Percentiles rank a stretch among this genome's conserved stretches.
Conservation (phyloP, 2,888 invertebrate species). For the Chrysodeixis includens region DNA sequence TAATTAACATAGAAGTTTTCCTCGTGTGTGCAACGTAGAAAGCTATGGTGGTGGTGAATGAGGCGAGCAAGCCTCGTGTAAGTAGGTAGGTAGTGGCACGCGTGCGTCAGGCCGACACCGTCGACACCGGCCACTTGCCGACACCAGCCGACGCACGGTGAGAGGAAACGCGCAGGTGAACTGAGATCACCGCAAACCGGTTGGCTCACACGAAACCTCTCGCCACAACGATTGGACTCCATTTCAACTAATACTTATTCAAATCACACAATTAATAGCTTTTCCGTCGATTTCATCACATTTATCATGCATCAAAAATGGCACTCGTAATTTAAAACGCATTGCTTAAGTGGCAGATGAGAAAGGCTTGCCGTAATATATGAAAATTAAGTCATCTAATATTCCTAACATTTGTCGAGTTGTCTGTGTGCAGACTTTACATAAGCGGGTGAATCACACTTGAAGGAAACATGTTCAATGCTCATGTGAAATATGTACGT, state of each 20-base stretch:
- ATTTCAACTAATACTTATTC: conserved; percentile 57
- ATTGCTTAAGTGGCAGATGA: conserved; percentile 14
- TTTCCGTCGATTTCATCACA: conserved; percentile 51
- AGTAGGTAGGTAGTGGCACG: conserved; percentile 44
- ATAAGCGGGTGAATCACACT: conserved; percentile 38
- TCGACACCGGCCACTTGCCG: conserved; percentile 36
- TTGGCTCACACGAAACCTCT: conserved; percentile 67
- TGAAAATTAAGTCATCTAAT: conserved; percentile 14
- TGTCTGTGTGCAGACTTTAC: conserved; percentile 14
- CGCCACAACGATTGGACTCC: conserved; percentile 61
- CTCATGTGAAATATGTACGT: conserved; percentile 13
- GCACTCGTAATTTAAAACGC: conserved; percentile 20
- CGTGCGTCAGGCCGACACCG: conserved; percentile 33
- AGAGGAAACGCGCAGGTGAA: conserved; percentile 68
- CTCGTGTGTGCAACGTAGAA: conserved; percentile 73
- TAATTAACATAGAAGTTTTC: conserved; percentile 69
- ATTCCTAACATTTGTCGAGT: conserved; percentile 7
- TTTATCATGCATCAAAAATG: conserved; percentile 16
- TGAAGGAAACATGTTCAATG: conserved; percentile 31
- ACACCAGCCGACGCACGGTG: conserved; percentile 31
- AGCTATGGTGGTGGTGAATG: conserved; percentile 78
- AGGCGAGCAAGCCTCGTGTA: conserved; percentile 69
- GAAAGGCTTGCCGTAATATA: conserved; percentile 19
- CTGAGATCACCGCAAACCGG: conserved; percentile 82
- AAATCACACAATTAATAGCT: conserved; percentile 48